phyloP scores from a whole-genome alignment of 1,140 invertebrate genomes.

The Pachypsylla venusta region DNA sequence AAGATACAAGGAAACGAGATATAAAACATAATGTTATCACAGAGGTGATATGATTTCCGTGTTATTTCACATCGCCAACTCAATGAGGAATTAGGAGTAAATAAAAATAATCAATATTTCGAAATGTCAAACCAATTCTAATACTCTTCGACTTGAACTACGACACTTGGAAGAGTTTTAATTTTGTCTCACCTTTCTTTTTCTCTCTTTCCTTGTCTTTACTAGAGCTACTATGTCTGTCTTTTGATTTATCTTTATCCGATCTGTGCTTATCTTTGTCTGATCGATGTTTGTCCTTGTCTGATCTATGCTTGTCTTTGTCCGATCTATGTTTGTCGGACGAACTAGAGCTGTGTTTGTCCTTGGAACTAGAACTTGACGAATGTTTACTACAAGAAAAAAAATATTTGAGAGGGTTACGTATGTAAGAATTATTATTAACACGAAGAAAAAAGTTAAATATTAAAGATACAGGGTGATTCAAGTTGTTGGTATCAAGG shows the following conservation, averaged over 20 bases:
- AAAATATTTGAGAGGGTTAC: background rate
- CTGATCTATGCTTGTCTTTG: slow-evolving; percentile 17
- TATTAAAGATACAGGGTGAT: too few relatives aligned
- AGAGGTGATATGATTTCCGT: too few relatives aligned
- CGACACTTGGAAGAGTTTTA: too few relatives aligned
- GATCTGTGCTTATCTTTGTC: slow-evolving; percentile 35
- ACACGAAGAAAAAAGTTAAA: too few relatives aligned
- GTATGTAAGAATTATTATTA: background rate
- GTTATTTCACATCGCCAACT: too few relatives aligned
- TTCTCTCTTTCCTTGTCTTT: slow-evolving; percentile 27
- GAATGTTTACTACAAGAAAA: slow-evolving; percentile 22
- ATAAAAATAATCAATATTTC: too few relatives aligned
- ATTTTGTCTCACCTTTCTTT: slow-evolving; percentile 21
- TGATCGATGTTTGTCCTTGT: slow-evolving; percentile 34
- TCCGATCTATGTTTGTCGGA: slow-evolving; percentile 21
- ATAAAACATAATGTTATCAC: too few relatives aligned
- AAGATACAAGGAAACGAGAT: too few relatives aligned
- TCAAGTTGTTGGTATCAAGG: too few relatives aligned
- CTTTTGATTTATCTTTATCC: slow-evolving; percentile 35
- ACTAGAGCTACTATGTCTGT: slow-evolving; percentile 15
- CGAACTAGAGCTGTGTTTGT: slow-evolving; percentile 17
- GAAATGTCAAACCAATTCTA: too few relatives aligned
- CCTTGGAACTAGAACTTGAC: slow-evolving; percentile 19
- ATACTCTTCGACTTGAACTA: too few relatives aligned
- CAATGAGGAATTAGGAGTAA: too few relatives aligned